Conservation (phyloP, 1,140 invertebrate species). For the Orussus abietinus region DNA sequence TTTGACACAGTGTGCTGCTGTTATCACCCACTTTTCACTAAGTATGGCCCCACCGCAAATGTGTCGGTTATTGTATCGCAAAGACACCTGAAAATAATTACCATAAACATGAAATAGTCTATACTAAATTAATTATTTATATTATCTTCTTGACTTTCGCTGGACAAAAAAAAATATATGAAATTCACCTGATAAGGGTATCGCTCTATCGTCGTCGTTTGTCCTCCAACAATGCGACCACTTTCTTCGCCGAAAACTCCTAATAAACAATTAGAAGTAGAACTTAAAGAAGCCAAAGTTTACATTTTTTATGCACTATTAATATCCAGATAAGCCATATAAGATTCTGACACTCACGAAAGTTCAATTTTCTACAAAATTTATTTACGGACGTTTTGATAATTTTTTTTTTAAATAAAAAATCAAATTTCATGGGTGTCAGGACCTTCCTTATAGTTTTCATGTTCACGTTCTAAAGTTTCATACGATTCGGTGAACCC, state of each 20-base stretch:
- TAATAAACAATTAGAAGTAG: constrained; percentile 8
- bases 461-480: too few relatives aligned
- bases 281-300: background rate
- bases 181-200: constrained; percentile 44
- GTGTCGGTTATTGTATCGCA: constrained; percentile 35
- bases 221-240: constrained; percentile 38
- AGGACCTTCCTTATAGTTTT: too few relatives aligned
- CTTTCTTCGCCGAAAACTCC: constrained; percentile 14
- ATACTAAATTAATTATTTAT: background rate
- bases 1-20: constrained; percentile 56
- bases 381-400: too few relatives aligned
- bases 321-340: too few relatives aligned
- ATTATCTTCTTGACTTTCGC: background rate
- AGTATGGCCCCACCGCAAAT: constrained; percentile 55
- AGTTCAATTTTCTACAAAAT: too few relatives aligned
- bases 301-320: too few relatives aligned
- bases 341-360: too few relatives aligned
- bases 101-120: constrained; percentile 17
- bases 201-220: constrained; percentile 27
- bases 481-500: too few relatives aligned
- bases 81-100: constrained; percentile 29
- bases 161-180: constrained; percentile 1
- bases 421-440: too few relatives aligned
- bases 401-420: too few relatives aligned
- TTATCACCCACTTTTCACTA: constrained; percentile 46